Evolutionary conservation across 2,888 invertebrate genomes (phyloP), one percentile per base, ranked within the genome.

Genomic region (Meloe dianella): DNA sequence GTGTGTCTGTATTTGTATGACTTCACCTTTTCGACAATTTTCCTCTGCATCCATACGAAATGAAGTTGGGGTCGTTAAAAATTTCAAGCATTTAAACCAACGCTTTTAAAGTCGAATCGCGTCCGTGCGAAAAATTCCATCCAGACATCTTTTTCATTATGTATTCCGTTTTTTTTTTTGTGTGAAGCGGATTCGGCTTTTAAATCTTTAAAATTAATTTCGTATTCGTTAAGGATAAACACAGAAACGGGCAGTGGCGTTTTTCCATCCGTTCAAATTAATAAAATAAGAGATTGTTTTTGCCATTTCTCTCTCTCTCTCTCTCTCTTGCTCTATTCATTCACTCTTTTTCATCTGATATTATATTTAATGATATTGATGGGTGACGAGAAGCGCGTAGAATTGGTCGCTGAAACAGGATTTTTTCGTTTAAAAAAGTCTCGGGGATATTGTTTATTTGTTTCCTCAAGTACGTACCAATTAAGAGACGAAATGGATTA

Each of bases 161-260:
- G 68, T 66, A 66, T 71, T 68, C 68, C 57, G 61, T 67, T 68
- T 68, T 71, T 68, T n/a, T n/a, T n/a, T n/a, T n/a, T n/a, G n/a
- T 68, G 62, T 61, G 60, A 63, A 61, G 64, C 63, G 66, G 65
- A 65, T 65, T 63, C 61, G 61, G 63, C 68, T 71, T 73, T 72
- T 71, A 71, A 73, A 73, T 69, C 68, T 71, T 69, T 70, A 65
- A 72, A 73, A 73, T 73, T 73, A 73, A 73, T 73, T 73, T 72
- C 69, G 72, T 68, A 71, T 71, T 72, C 71, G 66, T 64, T 63
- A 66, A 66, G 66, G 66, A 66, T 66, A 63, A 66, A 63, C 66
- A 66, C 54, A 61, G 64, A 60, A 60, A 51, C 56, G 17, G 57
- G 27, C 24, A n/a, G 8, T 38, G 27, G 60, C 17, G 60, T 38